phyloP scores from a whole-genome alignment of 2,888 invertebrate genomes.

The Bhutanitis thaidina region DNA sequence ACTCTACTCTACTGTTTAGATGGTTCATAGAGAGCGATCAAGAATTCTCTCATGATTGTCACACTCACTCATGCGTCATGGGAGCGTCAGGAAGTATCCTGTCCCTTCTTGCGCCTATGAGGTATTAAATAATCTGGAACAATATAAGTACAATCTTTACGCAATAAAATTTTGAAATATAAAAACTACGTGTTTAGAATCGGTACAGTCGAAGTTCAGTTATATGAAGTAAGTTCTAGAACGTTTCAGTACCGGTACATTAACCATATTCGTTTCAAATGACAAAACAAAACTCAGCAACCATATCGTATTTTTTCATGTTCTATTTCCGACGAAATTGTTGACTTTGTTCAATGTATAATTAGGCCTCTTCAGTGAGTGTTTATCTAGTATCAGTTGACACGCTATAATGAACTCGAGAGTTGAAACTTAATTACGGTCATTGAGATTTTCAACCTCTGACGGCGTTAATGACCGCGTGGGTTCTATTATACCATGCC shows the following conservation, averaged over 20 bases:
- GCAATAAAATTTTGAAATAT: too few species aligned
- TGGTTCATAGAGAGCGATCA: too few species aligned
- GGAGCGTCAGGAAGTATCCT: too few species aligned
- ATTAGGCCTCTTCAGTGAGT: constrained; percentile 37
- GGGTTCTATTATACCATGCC: too few species aligned
- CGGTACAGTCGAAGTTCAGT: not conserved
- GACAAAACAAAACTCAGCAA: constrained; percentile 22
- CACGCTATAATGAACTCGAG: constrained; percentile 31
- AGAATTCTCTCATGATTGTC: too few species aligned
- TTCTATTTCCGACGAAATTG: constrained; percentile 49
- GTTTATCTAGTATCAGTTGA: constrained; percentile 37
- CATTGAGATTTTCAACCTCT: not conserved
- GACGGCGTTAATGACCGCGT: too few species aligned
- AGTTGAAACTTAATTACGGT: constrained; percentile 19
- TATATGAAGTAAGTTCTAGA: not conserved
- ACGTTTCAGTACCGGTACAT: constrained; percentile 11
- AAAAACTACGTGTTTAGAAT: too few species aligned
- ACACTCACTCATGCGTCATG: too few species aligned
- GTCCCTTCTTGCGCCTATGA: too few species aligned
- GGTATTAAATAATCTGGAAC: too few species aligned
- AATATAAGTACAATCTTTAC: too few species aligned
- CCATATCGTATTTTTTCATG: constrained; percentile 34
- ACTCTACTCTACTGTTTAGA: too few species aligned
- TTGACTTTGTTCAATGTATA: constrained; percentile 36
- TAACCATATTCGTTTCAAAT: constrained; percentile 25